Base-by-base conservation (phyloP, 1,140 invertebrate species). In the Danaus plexippus region DNA sequence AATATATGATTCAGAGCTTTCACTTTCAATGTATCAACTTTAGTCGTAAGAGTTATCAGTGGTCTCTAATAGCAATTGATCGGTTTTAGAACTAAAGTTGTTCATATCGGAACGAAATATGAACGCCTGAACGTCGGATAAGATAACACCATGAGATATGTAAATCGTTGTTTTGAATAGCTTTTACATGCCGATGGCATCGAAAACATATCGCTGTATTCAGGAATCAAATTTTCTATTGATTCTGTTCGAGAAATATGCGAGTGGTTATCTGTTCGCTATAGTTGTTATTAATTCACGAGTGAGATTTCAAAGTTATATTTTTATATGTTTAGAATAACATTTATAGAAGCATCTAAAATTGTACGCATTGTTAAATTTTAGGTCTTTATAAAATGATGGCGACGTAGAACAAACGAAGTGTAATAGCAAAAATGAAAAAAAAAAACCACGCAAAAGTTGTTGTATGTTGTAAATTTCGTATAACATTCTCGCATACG, bases 141-240 rank as follows among this genome's bases (percentile, higher is more conserved):
- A 75, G 75, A 80, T 80, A 77, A 75, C 60, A 54, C 50, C 48
- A 48, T 71, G 69, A 73, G 66, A 69, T 69, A 80, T 70, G 72
- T 67, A 61, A 70, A 73, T 71, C 67, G 70, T 64, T 75, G 73
- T 75, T 75, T 75, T 60, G 67, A 73, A 77, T 67, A 52, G 69
- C 67, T 78, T 73, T 70, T 64, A 67, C 66, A 67, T 64, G 61
- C 64, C 65, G 48, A 54, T 48, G 58, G 60, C 54, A 58, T 53
- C 62, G 55, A 58, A 59, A 59, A 59, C 62, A 59, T 59, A 67
- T 67, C 47, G 61, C 43, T 45, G 12, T 56, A 52, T 54, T 60
- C 63, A 55, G 57, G 50, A 59, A 54, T 62, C 49, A 44, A 52
- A 51, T 58, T 51, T 66, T 32, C 22, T 32, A 55, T 59, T 41